phyloP scores from a whole-genome alignment of 2,888 invertebrate genomes.

The Osmoderma eremita region DNA sequence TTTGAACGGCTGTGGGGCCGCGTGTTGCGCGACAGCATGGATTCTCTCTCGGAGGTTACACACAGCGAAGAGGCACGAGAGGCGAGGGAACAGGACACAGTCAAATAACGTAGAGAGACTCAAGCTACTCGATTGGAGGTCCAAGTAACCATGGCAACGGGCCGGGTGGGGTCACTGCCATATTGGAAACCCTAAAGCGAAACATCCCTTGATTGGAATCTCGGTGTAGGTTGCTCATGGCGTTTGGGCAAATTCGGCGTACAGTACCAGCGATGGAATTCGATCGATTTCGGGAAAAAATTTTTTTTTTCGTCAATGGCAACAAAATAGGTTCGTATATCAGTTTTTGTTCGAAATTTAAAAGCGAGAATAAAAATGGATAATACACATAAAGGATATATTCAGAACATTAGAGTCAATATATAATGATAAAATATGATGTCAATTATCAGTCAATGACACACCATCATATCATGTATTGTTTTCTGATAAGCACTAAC shows the following conservation, averaged over 20 bases:
- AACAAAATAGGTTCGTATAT: conserved; percentile 31
- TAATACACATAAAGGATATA: too few species aligned
- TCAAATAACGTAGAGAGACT: conserved; percentile 54
- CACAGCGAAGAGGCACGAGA: conserved; percentile 36
- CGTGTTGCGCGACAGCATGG: conserved; percentile 40
- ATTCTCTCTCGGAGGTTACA: conserved; percentile 33
- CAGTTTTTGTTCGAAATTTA: conserved; percentile 5
- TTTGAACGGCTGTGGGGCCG: conserved; percentile 38
- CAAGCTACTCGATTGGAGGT: conserved; percentile 57
- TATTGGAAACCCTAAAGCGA: conserved; percentile 55
- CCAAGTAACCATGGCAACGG: conserved; percentile 60
- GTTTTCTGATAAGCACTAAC: conserved; percentile 15
- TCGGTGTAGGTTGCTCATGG: conserved; percentile 39
- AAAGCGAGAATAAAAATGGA: neutral
- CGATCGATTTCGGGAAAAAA: conserved; percentile 27
- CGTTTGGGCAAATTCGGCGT: conserved; percentile 40
- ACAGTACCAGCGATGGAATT: conserved; percentile 22
- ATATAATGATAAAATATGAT: too few species aligned
- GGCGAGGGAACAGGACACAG: conserved; percentile 48
- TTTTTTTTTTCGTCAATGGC: conserved; percentile 20
- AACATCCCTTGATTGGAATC: conserved; percentile 44
- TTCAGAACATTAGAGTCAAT: too few species aligned
- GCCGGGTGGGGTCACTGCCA: conserved; percentile 62
- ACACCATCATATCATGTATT: conserved; percentile 18
- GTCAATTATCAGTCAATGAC: conserved; percentile 21